Evolutionary conservation across 2,797 vertebrate genomes (phyloP), one percentile per base, ranked within the genome.

Genomic region (Cheirogaleus major): DNA sequence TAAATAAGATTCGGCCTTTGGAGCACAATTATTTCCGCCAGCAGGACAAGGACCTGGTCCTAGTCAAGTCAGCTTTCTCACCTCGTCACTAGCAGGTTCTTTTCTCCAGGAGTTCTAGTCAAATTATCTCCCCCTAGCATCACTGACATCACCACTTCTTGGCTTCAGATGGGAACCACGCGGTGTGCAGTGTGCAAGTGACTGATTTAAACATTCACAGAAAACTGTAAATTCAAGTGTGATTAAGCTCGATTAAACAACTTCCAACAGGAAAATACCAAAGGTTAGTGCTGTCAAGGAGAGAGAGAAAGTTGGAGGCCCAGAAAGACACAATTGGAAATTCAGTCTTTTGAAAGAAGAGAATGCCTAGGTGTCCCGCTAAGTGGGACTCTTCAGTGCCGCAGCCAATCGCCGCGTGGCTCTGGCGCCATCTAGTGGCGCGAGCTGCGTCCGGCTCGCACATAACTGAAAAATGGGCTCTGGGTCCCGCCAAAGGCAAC

Each of bases 351-450:
- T 32, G 6, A 41, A 75, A 72, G 43, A 61, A 45, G 12, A 35
- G 55, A 50, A 48, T 14, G 9, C 9, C n/a, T n/a, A 7, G 11
- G 13, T 63, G 20, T 25, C 52, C 8, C n/a, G 32, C 17, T 52
- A 17, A 52, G 22, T 25, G 20, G 38, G 55, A 18, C 15, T 69
- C 27, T 25, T 57, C 14, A 30, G 8, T 13, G 10, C n/a, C 38
- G 11, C 35, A 8, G 32, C 70, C 59, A 20, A 32, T 32, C 45
- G 35, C 30, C 27, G 0, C 0, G 22, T 14, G 72, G 82, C 61
- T 93, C 87, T 88, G 92, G 93, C 43, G 95, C 91, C 97, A 94
- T 50, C 97, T 96, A 89, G 87, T 75, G 95, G 91, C 59, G 0
- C 65, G 35, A 41, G 6, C 12, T 7, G 57, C 48, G 55, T 43